A percentile compares a stretch with the other conserved stretches of the same genome.
Evolutionary conservation across 2,113 vertebrate species (phyloP).

Genomic region (Brachyistius frenatus): DNA sequence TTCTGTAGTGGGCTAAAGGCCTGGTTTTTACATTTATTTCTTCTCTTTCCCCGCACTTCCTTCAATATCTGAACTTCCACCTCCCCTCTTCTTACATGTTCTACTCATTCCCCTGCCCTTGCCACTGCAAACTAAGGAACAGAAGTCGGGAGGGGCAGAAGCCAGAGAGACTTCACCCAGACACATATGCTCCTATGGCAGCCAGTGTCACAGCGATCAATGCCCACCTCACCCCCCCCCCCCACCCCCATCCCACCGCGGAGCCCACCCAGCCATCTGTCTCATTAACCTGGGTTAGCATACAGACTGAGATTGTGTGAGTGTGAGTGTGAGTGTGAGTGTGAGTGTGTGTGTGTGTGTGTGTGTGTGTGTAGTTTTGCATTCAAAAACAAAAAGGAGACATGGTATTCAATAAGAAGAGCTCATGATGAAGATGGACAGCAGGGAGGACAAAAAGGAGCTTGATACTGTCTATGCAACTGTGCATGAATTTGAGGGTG

Average conservation of each 20-base stretch:
- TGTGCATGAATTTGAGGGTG: constrained; percentile 46
- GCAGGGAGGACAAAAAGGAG: background rate
- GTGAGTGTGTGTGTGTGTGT: constrained; percentile 3
- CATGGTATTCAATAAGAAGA: background rate
- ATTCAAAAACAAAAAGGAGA: constrained; percentile 5
- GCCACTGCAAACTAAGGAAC: constrained; percentile 9
- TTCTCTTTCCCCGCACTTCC: background rate
- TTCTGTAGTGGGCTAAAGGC: background rate
- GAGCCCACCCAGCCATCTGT: constrained; percentile 73
- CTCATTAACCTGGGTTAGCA: constrained; percentile 53
- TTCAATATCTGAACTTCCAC: background rate
- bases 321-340: constrained; percentile 7
- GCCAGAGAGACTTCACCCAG: constrained; percentile 15
- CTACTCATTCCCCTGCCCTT: background rate
- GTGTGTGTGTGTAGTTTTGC: background rate
- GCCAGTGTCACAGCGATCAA: constrained; percentile 20
- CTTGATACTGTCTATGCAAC: constrained; percentile 29
- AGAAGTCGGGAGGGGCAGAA: constrained; percentile 20
- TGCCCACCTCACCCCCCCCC: background rate
- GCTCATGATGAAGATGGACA: background rate
- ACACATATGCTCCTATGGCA: constrained; percentile 50
- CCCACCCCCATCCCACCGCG: background rate
- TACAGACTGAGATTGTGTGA: background rate
- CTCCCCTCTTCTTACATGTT: background rate
- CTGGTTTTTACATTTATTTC: constrained; percentile 3